These are phyloP conservation scores for Drosophila gunungcola DNA, from an alignment of 1,140 invertebrate species.

Conservation along the genomic window DNA sequence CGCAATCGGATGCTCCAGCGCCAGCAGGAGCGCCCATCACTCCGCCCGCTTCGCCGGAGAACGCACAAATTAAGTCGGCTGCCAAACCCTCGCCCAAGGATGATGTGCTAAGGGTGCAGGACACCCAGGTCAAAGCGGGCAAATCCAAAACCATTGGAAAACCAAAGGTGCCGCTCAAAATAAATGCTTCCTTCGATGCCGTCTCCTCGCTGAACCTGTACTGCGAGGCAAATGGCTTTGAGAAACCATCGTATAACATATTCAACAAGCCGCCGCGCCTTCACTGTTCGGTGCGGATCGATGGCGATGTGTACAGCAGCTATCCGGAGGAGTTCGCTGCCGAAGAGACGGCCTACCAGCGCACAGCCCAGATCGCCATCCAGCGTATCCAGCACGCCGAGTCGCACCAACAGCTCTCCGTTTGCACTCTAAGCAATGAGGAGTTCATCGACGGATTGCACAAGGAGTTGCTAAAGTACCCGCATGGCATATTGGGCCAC, in stretches of 20 bases:
- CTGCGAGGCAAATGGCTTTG: slow-evolving; percentile 45
- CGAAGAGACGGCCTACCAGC: slow-evolving; percentile 42
- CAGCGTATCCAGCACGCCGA: slow-evolving; percentile 62
- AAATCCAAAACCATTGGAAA: background rate
- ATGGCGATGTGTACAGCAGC: slow-evolving; percentile 57
- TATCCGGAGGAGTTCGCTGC: slow-evolving; percentile 69
- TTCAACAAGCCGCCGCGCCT: slow-evolving; percentile 20
- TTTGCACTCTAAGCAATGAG: slow-evolving; percentile 45
- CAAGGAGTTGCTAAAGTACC: slow-evolving; percentile 60
- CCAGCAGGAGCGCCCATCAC: slow-evolving; percentile 26
- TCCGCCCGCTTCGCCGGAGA: slow-evolving; percentile 59
- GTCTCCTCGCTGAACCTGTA: slow-evolving; percentile 53
- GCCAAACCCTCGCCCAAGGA: background rate
- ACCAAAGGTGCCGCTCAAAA: slow-evolving; percentile 5
- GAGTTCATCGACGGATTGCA: slow-evolving; percentile 70
- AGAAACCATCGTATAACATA: slow-evolving; percentile 50
- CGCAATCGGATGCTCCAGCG: slow-evolving; percentile 1
- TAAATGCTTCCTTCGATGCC: slow-evolving; percentile 42
- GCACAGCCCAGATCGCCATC: slow-evolving; percentile 63
- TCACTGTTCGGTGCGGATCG: slow-evolving; percentile 66
- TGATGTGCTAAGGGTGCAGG: slow-evolving; percentile 2
- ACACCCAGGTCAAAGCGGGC: background rate
- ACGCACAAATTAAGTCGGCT: background rate
- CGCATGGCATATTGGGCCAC: slow-evolving; percentile 75
- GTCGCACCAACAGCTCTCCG: slow-evolving; percentile 35